Conservation (phyloP, 2,888 invertebrate genomes). For the Drosophila prostipennis region DNA sequence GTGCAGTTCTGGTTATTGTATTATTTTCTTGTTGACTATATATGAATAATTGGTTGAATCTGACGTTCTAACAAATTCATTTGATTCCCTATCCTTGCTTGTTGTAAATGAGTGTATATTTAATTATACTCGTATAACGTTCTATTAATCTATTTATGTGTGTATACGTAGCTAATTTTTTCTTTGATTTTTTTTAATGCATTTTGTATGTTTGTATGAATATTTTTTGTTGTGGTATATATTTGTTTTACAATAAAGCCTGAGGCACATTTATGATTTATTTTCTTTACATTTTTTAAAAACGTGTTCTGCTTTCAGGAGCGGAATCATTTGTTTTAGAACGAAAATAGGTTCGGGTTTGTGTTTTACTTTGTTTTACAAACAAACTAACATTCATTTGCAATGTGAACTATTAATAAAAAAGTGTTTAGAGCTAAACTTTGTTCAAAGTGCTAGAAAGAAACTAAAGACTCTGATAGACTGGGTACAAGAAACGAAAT, state of each 20-base stretch:
- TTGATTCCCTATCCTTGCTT: slow-evolving; percentile 61
- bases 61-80: slow-evolving; percentile 54
- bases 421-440: slow-evolving; percentile 50
- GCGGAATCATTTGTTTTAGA: slow-evolving; percentile 21
- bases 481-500: slow-evolving; percentile 28
- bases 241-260: slow-evolving; percentile 82
- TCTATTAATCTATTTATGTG: slow-evolving; percentile 50
- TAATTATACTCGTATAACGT: slow-evolving; percentile 54
- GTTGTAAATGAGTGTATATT: slow-evolving; percentile 77
- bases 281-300: slow-evolving; percentile 38
- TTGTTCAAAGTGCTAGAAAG: slow-evolving; percentile 50
- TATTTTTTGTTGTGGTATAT: slow-evolving; percentile 52
- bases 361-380: slow-evolving; percentile 71
- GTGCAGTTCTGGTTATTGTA: slow-evolving; percentile 19
- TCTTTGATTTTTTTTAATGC: slow-evolving; percentile 33
- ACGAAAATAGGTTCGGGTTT: slow-evolving; percentile 20
- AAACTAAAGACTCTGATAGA: slow-evolving; percentile 29
- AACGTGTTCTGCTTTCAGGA: slow-evolving; percentile 17
- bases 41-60: slow-evolving; percentile 34
- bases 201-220: slow-evolving; percentile 51
- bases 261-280: slow-evolving; percentile 78
- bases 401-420: slow-evolving; percentile 16
- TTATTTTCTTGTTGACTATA: slow-evolving; percentile 21
- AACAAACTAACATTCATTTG: slow-evolving; percentile 62
- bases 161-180: slow-evolving; percentile 54